These are phyloP conservation scores for Lasiurus cinereus DNA, from an alignment of 2,113 vertebrate species.

Conservation along the genomic window DNA sequence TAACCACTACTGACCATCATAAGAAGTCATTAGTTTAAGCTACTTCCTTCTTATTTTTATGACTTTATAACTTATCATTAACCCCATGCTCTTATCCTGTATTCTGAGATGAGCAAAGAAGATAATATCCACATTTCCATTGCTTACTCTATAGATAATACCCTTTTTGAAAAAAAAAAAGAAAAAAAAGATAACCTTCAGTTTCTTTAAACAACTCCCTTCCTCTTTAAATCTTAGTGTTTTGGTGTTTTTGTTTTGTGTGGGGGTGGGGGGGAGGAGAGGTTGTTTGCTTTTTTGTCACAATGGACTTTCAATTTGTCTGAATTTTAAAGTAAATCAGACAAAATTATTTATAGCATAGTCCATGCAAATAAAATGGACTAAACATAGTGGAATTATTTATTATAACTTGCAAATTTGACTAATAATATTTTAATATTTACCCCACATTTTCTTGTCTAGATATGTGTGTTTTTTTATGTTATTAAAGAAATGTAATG, in stretches of 20 bases:
- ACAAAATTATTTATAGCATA: constrained; percentile 76
- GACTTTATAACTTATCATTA: constrained; percentile 85
- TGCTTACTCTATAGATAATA: constrained; percentile 85
- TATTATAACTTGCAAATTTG: constrained; percentile 19
- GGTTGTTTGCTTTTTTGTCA: constrained; percentile 68
- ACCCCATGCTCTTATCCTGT: constrained; percentile 84
- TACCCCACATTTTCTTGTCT: constrained; percentile 43
- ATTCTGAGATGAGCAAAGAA: constrained; percentile 82
- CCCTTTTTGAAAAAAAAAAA: constrained; percentile 74
- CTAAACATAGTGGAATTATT: constrained; percentile 57
- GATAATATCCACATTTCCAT: constrained; percentile 85
- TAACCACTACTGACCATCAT: constrained; percentile 50
- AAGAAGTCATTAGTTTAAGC: constrained; percentile 66
- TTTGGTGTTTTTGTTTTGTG: constrained; percentile 52
- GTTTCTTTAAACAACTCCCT: constrained; percentile 86
- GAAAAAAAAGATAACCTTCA: constrained; percentile 80
- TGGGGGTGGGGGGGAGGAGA: too few species aligned
- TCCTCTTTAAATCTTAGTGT: constrained; percentile 83
- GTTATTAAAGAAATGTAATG: constrained; percentile 60
- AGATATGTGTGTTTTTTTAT: constrained; percentile 6
- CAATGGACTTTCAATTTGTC: constrained; percentile 61
- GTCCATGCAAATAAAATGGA: constrained; percentile 47
- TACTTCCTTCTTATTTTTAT: constrained; percentile 82
- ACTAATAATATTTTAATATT: constrained; percentile 57
- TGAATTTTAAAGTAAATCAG: constrained; percentile 60